Base-by-base conservation (phyloP, 2,888 invertebrate genomes). In the Halocaridina rubra region DNA sequence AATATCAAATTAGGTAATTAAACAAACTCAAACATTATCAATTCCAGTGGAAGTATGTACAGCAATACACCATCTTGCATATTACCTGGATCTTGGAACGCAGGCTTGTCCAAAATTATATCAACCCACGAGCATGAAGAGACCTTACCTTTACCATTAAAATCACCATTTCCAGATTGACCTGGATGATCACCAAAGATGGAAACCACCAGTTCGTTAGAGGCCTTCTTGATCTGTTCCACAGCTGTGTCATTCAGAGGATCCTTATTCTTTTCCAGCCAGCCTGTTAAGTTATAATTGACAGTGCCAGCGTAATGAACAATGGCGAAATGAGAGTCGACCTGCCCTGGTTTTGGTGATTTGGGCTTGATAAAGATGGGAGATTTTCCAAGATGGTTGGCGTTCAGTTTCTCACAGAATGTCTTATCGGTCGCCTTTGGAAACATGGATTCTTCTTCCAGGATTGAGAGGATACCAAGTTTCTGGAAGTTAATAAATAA, bases 381-480 rank as follows among this genome's bases (percentile, higher is more conserved):
- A 91, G 98, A 97, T 93, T 99, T 99, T 93, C 99, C 99, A 93
- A 99, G 95, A 93, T 99, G 99, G 93, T 98, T 98, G 94, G 96
- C 96, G 94, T 96, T 97, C 94, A 99, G 93, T 93, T 99, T 99
- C 92, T 99, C 98, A 92, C 96, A 96, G 93, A 99, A 99, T 92
- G 99, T 98, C 93, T 94, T 95, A 92, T 99, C 99, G 90, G 98
- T 97, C 91, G 99, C 99, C 94, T 99, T 99, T 92, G 99, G 99
- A 95, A 99, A 99, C 97, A 99, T 99, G 96, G 98, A 98, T 94
- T 99, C 99, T 95, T 99, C 99, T 93, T 99, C 99, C 94, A 99
- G 97, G 93, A 99, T 99, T 93, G 99, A 99, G 92, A 99, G 94
- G 94, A 99, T 98, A 95, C 99, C 99, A 97, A 99, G 97, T 91